Percentiles rank a stretch among this genome's conserved stretches.
Conservation (phyloP, 2,113 vertebrate species). For the Romanogobio albipinnatus region DNA sequence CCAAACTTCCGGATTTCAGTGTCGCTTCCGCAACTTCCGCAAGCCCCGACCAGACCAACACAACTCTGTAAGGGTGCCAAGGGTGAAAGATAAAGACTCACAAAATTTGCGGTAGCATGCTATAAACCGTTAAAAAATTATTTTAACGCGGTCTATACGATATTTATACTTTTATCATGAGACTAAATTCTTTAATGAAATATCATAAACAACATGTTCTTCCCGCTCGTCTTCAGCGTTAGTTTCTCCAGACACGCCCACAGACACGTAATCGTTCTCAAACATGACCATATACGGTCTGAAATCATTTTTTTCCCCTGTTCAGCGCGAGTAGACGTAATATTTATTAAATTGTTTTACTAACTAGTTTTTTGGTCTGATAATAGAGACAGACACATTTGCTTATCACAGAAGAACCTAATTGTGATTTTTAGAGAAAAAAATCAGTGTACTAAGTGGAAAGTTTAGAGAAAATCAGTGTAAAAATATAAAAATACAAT, state of each 20-base stretch:
- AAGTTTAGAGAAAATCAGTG: no score
- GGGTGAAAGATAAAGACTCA: fast-evolving
- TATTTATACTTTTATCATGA: fast-evolving
- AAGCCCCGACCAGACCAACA: conserved; percentile 66
- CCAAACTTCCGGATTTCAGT: conserved; percentile 76
- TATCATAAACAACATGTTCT: background rate
- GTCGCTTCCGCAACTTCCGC: conserved; percentile 61
- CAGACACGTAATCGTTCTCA: conserved; percentile 21
- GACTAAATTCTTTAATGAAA: fast-evolving
- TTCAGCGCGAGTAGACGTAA: background rate
- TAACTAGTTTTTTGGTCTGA: background rate
- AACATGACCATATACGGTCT: conserved; percentile 52
- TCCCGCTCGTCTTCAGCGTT: background rate
- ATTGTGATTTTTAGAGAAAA: background rate
- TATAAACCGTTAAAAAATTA: fast-evolving
- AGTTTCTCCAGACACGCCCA: conserved; percentile 31
- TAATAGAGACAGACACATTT: background rate
- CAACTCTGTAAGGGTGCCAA: background rate
- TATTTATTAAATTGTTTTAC: background rate
- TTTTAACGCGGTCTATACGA: fast-evolving
- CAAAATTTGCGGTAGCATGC: fast-evolving
- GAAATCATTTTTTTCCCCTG: background rate
- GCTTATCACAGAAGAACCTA: background rate
- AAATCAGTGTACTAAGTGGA: no score
- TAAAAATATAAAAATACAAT: no score